Base-by-base conservation (phyloP, 2,797 vertebrate species). In the Diceros bicornis region DNA sequence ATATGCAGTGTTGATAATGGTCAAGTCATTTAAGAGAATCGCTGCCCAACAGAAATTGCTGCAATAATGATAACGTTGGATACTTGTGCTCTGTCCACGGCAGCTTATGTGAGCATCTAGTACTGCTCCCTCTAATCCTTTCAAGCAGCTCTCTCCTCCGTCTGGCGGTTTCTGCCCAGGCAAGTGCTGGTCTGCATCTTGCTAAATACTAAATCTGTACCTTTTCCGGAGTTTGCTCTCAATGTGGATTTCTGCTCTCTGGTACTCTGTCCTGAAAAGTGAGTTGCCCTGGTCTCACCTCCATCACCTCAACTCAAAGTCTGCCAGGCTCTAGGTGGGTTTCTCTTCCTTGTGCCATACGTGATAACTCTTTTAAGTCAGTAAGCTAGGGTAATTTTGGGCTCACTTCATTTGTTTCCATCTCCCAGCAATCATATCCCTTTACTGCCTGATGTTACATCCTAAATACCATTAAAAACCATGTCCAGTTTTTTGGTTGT, bases 401-500 rank as follows among this genome's bases (percentile, higher is more conserved):
- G 72, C 25, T 95, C 32, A 21, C 44, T 52, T 90, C 37, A 64
- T 81, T 68, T 37, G 20, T 21, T 84, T 91, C 52, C n/a, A 71
- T 59, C 37, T 95, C 71, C 90, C 13, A 83, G 69, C 21, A 78
- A 83, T 55, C 37, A 66, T 32, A 9, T 68, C 52, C 41, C 37
- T 91, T 93, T 27, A 32, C 16, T 86, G 52, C 14, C 69, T 85
- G 23, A 86, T 41, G 55, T 17, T 86, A n/a, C 29, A 23, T 44
- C 14, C 27, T 93, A 92, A 95, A 82, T 41, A 18, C 29, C 64
- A 66, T 0, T 57, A 47, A 12, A 25, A 32, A 61, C 68, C 96
- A 61, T 87, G 18, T 47, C 62, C 78, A 68, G 16, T 86, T 41
- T 91, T 89, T n/a, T 66, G 44, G 52, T 85, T 85, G n/a, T 93